Evolutionary conservation across 2,113 vertebrate species (phyloP).

Genomic region (Corythoichthys haematopterus): DNA sequence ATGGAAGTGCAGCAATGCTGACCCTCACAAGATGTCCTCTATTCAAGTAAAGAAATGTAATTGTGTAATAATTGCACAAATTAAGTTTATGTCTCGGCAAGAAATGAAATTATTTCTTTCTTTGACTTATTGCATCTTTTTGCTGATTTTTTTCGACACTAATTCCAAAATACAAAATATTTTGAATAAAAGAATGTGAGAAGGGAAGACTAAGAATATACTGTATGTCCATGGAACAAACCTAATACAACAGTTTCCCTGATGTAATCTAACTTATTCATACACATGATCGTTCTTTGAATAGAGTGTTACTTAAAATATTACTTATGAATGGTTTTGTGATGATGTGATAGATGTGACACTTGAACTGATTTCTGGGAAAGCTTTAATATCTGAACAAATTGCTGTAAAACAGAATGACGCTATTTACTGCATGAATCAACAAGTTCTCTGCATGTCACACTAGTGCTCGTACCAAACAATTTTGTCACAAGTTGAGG

Average conservation of each 20-base stretch:
- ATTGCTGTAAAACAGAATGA: no score
- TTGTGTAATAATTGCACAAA: background rate
- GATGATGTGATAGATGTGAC: no score
- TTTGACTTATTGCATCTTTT: background rate
- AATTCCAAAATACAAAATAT: background rate
- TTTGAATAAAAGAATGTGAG: no score
- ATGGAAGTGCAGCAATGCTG: background rate
- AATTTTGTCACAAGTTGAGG: slow-evolving; percentile 61
- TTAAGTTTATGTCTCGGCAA: background rate
- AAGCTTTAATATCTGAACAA: no score
- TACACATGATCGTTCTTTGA: background rate
- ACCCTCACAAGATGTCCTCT: background rate
- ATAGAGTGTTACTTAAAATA: no score
- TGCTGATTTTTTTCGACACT: background rate
- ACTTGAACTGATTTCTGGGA: no score
- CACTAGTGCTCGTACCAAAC: slow-evolving; percentile 55
- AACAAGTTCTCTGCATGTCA: slow-evolving; percentile 47
- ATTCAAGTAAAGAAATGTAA: background rate
- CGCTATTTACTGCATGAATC: slow-evolving; percentile 47
- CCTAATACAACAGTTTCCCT: background rate
- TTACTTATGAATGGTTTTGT: no score
- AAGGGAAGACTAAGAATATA: no score
- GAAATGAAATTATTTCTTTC: background rate
- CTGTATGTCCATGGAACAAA: no score
- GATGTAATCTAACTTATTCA: background rate